A percentile compares a stretch with the other conserved stretches of the same genome.
Evolutionary conservation across 1,140 invertebrate species (phyloP).

Genomic region (Solenopsis fugax): DNA sequence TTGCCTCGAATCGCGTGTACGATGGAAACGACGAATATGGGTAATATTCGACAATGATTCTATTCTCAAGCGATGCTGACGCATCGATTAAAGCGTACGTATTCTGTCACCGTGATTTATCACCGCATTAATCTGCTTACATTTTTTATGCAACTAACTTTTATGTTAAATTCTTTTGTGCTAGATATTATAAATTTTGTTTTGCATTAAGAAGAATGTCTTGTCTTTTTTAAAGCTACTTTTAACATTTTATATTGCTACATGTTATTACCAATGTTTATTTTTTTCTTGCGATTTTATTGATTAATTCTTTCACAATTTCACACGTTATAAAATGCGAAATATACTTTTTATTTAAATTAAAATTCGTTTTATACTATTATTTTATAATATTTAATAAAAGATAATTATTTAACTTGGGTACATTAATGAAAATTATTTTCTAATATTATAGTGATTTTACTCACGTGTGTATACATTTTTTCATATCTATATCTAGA

Average conservation of each 20-base stretch:
- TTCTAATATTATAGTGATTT: neutral
- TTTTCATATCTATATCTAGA: neutral
- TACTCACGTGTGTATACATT: neutral
- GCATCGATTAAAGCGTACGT: neutral
- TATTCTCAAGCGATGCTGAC: neutral
- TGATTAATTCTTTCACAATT: neutral
- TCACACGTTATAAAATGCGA: neutral
- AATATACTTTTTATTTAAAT: neutral
- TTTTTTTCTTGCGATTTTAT: neutral
- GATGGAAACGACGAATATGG: neutral
- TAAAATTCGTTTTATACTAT: neutral
- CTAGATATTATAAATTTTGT: neutral
- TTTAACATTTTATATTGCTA: neutral
- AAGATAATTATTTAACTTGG: neutral
- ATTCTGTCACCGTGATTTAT: neutral
- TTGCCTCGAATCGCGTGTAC: neutral
- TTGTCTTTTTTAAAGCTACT: neutral
- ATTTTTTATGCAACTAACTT: neutral
- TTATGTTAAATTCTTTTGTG: neutral
- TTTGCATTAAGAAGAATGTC: neutral
- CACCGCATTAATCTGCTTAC: neutral
- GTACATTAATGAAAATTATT: neutral
- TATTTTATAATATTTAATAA: neutral
- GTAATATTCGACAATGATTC: constrained; percentile 1
- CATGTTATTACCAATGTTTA: neutral